Conservation (phyloP, 23 tunicate species). For the Oikopleura albicans region DNA sequence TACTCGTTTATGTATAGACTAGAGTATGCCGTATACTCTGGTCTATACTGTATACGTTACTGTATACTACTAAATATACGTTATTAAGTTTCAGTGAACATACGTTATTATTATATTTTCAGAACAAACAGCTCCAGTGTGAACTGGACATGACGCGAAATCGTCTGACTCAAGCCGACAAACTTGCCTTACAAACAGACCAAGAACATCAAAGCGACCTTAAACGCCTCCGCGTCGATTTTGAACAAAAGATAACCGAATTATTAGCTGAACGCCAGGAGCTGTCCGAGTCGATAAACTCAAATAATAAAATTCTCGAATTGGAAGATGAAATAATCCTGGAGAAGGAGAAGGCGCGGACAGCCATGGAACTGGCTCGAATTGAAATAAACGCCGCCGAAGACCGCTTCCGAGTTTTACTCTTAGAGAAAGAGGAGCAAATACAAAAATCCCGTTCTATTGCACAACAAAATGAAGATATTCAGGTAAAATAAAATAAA, state of each 20-base stretch:
- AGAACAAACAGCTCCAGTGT: background rate
- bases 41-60: too few relatives aligned
- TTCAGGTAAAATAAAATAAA: slow-evolving; percentile 2
- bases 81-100: too few relatives aligned
- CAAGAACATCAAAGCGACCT: background rate
- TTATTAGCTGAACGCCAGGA: background rate
- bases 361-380: slow-evolving; percentile 12
- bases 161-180: background rate
- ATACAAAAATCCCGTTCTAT: background rate
- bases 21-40: too few relatives aligned
- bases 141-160: background rate
- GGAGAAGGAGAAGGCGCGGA: background rate
- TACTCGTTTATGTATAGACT: too few relatives aligned
- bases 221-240: background rate
- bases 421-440: background rate
- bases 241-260: background rate
- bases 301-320: background rate
- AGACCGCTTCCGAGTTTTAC: background rate
- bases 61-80: too few relatives aligned
- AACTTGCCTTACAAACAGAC: background rate
- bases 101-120: background rate
- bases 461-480: slow-evolving; percentile 12
- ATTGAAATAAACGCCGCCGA: background rate
- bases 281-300: background rate
- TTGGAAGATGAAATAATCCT: background rate